Evolutionary conservation across 1,140 invertebrate species (phyloP), one percentile per base, ranked within the genome.

Genomic region (Nautilus pompilius): DNA sequence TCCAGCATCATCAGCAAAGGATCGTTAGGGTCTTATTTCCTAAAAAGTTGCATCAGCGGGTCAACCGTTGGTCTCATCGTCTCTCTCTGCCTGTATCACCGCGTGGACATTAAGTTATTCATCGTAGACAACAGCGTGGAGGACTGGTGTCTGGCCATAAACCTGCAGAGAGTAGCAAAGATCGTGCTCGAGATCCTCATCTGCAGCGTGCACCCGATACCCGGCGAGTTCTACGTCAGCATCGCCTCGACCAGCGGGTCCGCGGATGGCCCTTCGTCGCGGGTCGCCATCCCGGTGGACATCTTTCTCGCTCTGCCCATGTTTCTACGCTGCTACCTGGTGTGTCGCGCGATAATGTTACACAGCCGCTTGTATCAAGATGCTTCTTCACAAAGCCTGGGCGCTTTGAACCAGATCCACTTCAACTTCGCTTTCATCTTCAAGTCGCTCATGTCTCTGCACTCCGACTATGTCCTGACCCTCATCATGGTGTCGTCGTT

Each of bases 401-500:
- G 79, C 17, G 80, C 79, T n/a, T 71, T 82, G 24, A 82, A 82
- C 67, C 64, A 76, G 15, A 79, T 81, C 34, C 68, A 79, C 59
- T 80, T 81, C 54, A 81, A 79, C 63, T 81, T 80, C 58, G 58
- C 72, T 24, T 82, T 82, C 68, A 78, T 82, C 22, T 81, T 82
- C 64, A 82, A 82, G 65, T 80, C 81, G 20, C 63, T 82, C 15
- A 82, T 82, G 81, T 72, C 74, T n/a, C 65, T 82, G 15, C 74
- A 81, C 62, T 77, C 81, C 15, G 80, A 78, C 55, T 79, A 80
- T 64, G 73, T 81, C 13, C 67, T 82, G 8, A 57, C 65, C n/a
- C 53, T 80, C 0, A 72, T 82, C 34, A 80, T 79, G 70, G 24
- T 76, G n/a, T 51, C 65, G 5, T 58, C 77, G 22, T 78, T 80